A percentile compares a stretch with the other conserved stretches of the same genome.
Conservation (phyloP, 2,888 invertebrate species). For the Caprella mutica region DNA sequence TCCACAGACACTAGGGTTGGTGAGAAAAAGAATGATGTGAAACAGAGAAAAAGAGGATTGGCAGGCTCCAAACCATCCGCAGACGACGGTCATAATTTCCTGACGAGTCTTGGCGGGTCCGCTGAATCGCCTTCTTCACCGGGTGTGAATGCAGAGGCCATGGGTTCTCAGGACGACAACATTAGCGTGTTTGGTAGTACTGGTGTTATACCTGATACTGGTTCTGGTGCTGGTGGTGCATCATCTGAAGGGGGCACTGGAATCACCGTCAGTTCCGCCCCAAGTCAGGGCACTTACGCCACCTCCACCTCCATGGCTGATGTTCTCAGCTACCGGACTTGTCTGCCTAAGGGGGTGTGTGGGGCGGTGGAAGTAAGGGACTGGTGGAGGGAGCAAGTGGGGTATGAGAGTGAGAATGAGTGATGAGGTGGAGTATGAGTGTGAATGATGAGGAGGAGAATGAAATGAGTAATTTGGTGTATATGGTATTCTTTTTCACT, state of each 20-base stretch:
- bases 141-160: too few species aligned
- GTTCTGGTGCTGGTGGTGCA: conserved; percentile 20
- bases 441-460: too few species aligned
- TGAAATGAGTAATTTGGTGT: too few species aligned
- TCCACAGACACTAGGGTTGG: conserved; percentile 3
- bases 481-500: too few species aligned
- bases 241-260: background rate
- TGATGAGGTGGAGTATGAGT: too few species aligned
- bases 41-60: too few species aligned
- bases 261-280: conserved; percentile 1
- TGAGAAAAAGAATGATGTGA: conserved; percentile 22
- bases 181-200: too few species aligned
- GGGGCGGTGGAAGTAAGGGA: conserved; percentile 31
- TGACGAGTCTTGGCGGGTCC: too few species aligned
- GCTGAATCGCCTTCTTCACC: too few species aligned
- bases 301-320: conserved; percentile 18
- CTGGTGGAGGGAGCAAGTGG: conserved; percentile 33
- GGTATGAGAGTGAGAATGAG: conserved; percentile 31
- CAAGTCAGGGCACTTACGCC: background rate
- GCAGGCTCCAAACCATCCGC: too few species aligned
- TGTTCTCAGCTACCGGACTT: conserved; percentile 13
- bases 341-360: conserved; percentile 29
- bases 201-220: background rate
- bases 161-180: too few species aligned
- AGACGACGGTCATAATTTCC: too few species aligned